Conservation (phyloP, 92 coral and sea anemone genomes). For the Siderastrea radians region DNA sequence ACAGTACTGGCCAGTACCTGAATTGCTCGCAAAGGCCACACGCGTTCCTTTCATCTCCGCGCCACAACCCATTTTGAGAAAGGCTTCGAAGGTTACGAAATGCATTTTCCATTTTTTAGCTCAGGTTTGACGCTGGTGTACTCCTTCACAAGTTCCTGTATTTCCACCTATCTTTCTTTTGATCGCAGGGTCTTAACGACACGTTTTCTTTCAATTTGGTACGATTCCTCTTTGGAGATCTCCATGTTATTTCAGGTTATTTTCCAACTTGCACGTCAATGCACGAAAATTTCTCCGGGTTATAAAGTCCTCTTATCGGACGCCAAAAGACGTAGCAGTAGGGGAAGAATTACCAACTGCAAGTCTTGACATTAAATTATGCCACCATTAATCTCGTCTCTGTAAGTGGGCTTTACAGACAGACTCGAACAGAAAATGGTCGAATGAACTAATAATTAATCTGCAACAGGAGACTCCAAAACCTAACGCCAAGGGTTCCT, state of each 20-base stretch:
- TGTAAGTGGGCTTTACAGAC: too few species aligned
- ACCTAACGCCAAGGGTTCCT: too few species aligned
- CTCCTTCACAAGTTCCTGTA: background rate
- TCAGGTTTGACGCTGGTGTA: constrained; percentile 3
- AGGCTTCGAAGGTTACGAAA: constrained; percentile 14
- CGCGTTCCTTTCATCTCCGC: background rate
- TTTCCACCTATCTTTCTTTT: constrained; percentile 3
- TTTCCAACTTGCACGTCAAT: background rate
- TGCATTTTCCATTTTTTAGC: background rate
- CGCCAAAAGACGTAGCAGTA: too few species aligned
- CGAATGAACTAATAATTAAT: too few species aligned
- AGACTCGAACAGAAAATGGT: too few species aligned
- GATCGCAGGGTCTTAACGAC: background rate
- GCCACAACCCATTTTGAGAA: constrained; percentile 10
- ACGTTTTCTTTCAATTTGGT: background rate
- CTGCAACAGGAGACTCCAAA: too few species aligned
- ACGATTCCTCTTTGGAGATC: background rate
- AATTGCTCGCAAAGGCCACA: constrained; percentile 17
- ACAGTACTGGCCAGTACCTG: background rate
- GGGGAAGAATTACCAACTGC: too few species aligned
- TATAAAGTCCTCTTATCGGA: too few species aligned
- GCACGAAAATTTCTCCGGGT: too few species aligned
- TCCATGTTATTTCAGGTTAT: background rate
- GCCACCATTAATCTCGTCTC: too few species aligned
- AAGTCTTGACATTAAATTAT: too few species aligned